These are phyloP conservation scores for Fukomys damarensis DNA, from an alignment of 2,113 vertebrate species.

Conservation along the genomic window DNA sequence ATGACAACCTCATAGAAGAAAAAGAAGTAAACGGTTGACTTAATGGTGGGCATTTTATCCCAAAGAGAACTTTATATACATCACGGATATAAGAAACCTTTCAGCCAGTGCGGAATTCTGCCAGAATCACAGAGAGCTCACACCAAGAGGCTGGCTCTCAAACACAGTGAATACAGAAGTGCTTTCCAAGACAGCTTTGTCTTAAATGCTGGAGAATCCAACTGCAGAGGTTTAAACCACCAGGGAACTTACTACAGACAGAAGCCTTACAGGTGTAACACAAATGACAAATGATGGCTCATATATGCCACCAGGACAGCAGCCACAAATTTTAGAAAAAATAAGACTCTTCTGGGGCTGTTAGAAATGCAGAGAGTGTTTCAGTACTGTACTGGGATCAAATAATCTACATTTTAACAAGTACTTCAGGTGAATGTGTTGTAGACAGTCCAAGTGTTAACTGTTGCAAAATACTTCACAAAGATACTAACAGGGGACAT, in stretches of 20 bases:
- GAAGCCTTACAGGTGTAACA: background rate
- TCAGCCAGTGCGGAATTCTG: background rate
- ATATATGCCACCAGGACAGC: background rate
- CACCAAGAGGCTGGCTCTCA: background rate
- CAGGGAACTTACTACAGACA: background rate
- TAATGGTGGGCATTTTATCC: background rate
- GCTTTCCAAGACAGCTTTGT: background rate
- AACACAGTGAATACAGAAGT: background rate
- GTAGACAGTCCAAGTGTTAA: background rate
- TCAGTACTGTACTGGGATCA: background rate
- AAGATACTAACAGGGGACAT: background rate
- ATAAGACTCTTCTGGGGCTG: background rate
- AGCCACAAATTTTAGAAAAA: background rate
- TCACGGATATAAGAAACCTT: background rate
- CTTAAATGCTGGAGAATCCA: background rate
- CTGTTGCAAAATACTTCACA: background rate
- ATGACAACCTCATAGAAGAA: background rate
- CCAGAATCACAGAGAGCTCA: background rate
- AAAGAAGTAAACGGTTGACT: background rate
- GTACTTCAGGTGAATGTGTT: background rate
- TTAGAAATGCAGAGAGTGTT: background rate
- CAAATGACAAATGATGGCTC: background rate
- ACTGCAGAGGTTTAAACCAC: background rate
- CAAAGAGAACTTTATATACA: background rate
- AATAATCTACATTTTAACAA: background rate